Evolutionary conservation across 1,140 invertebrate genomes (phyloP).

Genomic region (Nasonia longicornis): DNA sequence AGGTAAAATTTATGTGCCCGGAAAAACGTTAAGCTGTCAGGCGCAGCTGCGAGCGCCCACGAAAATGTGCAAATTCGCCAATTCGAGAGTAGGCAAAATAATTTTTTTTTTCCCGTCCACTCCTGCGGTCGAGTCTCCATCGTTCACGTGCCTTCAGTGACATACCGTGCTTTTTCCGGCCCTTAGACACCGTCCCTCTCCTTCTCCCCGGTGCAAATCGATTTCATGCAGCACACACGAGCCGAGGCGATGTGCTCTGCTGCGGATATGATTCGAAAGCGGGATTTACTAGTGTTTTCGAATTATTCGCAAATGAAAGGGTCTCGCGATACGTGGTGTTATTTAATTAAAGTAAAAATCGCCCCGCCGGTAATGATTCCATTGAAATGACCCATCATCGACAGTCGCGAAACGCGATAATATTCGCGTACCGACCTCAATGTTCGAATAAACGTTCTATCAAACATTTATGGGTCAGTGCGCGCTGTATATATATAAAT

Average conservation of each 20-base stretch:
- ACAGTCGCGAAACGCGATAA: neutral
- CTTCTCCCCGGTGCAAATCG: neutral
- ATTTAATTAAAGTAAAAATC: too few species aligned
- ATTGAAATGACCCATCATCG: neutral
- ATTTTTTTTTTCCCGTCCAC: neutral
- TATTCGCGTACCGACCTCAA: neutral
- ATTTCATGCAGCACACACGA: neutral
- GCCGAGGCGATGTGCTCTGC: too few species aligned
- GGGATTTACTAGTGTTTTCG: neutral
- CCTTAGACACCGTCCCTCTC: neutral
- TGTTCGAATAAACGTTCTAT: neutral
- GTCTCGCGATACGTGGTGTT: too few species aligned
- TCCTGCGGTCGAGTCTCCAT: neutral
- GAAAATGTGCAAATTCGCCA: constrained; percentile 1
- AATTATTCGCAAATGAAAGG: too few species aligned
- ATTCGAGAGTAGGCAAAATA: neutral
- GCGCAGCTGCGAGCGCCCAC: neutral
- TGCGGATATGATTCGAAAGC: neutral
- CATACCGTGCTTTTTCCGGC: neutral
- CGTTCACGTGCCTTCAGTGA: neutral
- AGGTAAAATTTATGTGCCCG: neutral
- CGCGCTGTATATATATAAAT: neutral
- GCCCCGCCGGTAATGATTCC: too few species aligned
- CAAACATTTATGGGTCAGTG: neutral
- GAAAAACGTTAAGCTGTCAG: neutral